These are phyloP conservation scores for Darevskia nairensis DNA, from an alignment of 2,797 vertebrate genomes.

Conservation along the genomic window DNA sequence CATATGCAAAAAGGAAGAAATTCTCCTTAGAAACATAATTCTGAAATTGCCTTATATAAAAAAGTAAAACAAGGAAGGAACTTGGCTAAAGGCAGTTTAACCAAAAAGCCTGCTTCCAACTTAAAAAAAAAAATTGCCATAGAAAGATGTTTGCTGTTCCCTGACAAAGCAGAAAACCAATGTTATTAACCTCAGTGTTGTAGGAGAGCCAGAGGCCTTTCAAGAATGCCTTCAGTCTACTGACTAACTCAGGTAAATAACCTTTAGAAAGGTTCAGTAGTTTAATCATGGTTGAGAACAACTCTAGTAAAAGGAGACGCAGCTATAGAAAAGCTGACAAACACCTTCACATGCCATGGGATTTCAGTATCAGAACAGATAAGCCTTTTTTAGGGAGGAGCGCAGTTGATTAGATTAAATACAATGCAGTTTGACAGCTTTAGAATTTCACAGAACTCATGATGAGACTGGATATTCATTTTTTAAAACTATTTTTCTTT, in stretches of 20 bases:
- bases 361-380: constrained; percentile 46
- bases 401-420: background rate
- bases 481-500: too few species aligned
- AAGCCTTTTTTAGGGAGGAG: background rate
- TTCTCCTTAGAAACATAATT: constrained; percentile 62
- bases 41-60: constrained; percentile 51
- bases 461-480: background rate
- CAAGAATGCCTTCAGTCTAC: constrained; percentile 43
- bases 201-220: constrained; percentile 7
- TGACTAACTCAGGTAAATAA: constrained; percentile 28
- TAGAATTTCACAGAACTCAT: background rate
- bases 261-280: constrained; percentile 41
- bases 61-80: constrained; percentile 45
- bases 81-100: constrained; percentile 44
- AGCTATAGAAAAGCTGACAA: constrained; percentile 34
- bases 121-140: background rate
- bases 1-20: constrained; percentile 60
- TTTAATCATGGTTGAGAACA: constrained; percentile 53
- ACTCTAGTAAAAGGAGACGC: constrained; percentile 31
- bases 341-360: background rate
- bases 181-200: background rate
- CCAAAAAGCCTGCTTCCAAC: constrained; percentile 65
- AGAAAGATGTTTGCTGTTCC: constrained; percentile 43
- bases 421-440: background rate
- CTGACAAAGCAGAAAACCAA: constrained; percentile 52